Base-by-base conservation (phyloP, 1,140 invertebrate species). In the Drosophila kepulauana region DNA sequence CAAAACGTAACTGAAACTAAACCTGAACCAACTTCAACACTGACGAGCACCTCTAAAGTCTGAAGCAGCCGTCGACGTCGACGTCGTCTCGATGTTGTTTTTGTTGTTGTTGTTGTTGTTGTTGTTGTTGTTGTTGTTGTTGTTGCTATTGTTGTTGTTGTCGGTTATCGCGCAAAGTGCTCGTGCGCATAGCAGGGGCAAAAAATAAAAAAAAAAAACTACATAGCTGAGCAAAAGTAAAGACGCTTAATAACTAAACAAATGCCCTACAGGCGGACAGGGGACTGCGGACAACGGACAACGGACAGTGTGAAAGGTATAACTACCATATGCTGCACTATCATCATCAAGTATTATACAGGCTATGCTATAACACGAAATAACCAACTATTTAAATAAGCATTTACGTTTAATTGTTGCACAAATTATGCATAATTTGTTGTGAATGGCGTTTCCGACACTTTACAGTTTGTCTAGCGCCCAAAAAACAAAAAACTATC, bases 1-100 rank as follows among this genome's bases (percentile, higher is more conserved):
- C 85, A 78, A 89, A 89, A 90, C 85, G 85, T 89, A 89, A 90
- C 86, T 89, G 69, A 87, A 78, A 84, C 71, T 79, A 73, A 84
- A 84, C 81, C 81, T 78, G 69, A 80, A 77, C 75, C 84, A 89
- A 89, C 85, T 82, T 78, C 74, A 74, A 70, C 62, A 62, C 68
- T 54, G 61, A 66, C 74, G 41, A 64, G 59, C 68, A 71, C 64
- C 81, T 65, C 81, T 79, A 28, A 78, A 82, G 68, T 86, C 75
- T 59, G 20, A 67, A 56, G 51, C 48, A 63, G 46, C 7, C 41
- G 43, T 52, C 61, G 48, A 25, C 45, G 62, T 52, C 48, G 62
- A 11, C 56, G 65, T 65, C 20, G 58, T 28, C 58, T 33, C 15
- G 52, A 15, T 20, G 20, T 25, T 51, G 20, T 46, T 45, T 11